Evolutionary conservation across 2,888 invertebrate species (phyloP).

Genomic region (Tenthredo livida): DNA sequence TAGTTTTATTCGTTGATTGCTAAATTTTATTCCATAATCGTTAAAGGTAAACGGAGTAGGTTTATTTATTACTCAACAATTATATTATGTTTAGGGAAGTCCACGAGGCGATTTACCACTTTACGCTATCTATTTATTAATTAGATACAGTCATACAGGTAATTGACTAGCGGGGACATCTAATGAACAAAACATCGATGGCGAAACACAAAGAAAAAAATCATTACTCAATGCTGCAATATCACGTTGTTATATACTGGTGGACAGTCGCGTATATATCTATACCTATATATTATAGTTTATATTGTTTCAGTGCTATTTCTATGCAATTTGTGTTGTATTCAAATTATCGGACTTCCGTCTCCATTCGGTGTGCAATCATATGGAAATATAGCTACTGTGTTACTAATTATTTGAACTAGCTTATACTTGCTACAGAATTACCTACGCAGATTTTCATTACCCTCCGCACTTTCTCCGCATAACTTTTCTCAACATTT

Average conservation of each 20-base stretch:
- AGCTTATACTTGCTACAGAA: neutral
- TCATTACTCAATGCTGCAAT: constrained; percentile 2
- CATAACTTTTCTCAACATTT: neutral
- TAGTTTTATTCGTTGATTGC: neutral
- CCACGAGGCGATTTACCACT: neutral
- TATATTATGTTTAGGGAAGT: neutral
- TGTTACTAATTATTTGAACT: neutral
- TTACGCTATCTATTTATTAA: neutral
- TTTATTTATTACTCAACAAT: neutral
- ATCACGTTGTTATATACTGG: neutral
- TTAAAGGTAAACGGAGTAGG: neutral
- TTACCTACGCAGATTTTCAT: neutral
- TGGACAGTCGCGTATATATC: constrained; percentile 17
- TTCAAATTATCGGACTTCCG: constrained; percentile 2
- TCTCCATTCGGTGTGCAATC: constrained; percentile 16
- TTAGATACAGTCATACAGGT: constrained; percentile 38
- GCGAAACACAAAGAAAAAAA: constrained; percentile 14
- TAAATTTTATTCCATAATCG: neutral
- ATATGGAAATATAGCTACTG: constrained; percentile 4
- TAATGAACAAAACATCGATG: constrained; percentile 38
- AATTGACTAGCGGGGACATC: constrained; percentile 39
- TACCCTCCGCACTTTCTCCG: constrained; percentile 1
- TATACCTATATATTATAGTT: neutral
- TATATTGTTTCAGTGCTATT: constrained; percentile 14
- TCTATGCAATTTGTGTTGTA: constrained; percentile 17